Evolutionary conservation across 1,140 invertebrate species (phyloP).

Genomic region (Vanessa tameamea): DNA sequence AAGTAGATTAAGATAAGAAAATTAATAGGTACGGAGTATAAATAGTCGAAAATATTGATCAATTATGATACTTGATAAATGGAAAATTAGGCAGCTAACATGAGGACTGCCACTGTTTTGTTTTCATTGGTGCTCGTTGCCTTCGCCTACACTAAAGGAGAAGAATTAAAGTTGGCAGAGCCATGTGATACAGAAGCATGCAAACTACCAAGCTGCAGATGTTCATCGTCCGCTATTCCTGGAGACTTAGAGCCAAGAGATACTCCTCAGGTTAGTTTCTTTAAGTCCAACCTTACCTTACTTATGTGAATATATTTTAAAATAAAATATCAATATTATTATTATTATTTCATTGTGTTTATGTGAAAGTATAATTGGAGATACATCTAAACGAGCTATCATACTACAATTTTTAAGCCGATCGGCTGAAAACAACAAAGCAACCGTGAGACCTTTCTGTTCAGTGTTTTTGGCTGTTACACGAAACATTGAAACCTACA

Average conservation of each 20-base stretch:
- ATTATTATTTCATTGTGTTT: neutral
- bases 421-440: too few species aligned
- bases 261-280: constrained; percentile 70
- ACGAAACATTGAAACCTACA: too few species aligned
- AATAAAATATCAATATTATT: too few species aligned
- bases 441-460: too few species aligned
- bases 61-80: constrained; percentile 1
- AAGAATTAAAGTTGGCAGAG: constrained; percentile 43
- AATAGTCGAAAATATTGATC: constrained; percentile 1
- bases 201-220: constrained; percentile 76
- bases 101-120: constrained; percentile 19
- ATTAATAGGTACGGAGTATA: constrained; percentile 3
- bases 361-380: too few species aligned
- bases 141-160: constrained; percentile 27
- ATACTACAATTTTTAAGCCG: too few species aligned
- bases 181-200: constrained; percentile 52
- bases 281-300: too few species aligned
- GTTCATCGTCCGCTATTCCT: constrained; percentile 74
- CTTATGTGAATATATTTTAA: too few species aligned
- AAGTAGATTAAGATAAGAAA: constrained; percentile 7
- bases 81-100: constrained; percentile 8
- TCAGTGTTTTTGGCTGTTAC: too few species aligned
- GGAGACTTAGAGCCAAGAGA: constrained; percentile 60
- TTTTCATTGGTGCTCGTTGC: constrained; percentile 23
- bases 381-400: too few species aligned